Conservation (phyloP, 2,113 vertebrate species). For the Paraplagusia blochii region DNA sequence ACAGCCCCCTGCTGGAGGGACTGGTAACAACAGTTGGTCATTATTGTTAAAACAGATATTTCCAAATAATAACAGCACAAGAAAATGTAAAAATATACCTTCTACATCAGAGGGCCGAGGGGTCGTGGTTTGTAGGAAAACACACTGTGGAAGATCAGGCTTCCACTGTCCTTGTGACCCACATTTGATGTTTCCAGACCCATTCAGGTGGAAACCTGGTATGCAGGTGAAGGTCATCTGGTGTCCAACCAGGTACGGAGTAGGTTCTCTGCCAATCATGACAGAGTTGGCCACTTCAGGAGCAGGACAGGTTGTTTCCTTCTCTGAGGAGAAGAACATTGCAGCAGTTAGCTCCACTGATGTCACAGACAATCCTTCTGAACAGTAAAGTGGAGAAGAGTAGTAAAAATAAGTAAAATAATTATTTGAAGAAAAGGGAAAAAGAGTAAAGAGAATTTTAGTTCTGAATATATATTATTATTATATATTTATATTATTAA, state of each 20-base stretch:
- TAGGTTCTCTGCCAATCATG: background rate
- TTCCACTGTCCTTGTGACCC: conserved; percentile 51
- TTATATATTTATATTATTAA: no score
- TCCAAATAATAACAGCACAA: no score
- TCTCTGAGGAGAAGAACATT: conserved; percentile 24
- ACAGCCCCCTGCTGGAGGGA: conserved; percentile 31
- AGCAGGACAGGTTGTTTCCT: conserved; percentile 33
- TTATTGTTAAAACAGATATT: background rate
- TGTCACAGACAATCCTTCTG: no score
- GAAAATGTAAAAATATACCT: conserved; percentile 1
- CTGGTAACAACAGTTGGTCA: background rate
- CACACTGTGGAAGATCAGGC: conserved; percentile 47
- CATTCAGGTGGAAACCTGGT: conserved; percentile 48
- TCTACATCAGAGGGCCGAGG: fast-evolving
- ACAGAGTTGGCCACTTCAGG: conserved; percentile 46
- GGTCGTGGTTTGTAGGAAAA: background rate
- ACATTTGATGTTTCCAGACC: conserved; percentile 45
- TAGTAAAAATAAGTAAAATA: no score
- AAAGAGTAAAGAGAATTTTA: no score
- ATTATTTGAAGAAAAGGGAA: no score
- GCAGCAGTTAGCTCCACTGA: no score
- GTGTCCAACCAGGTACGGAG: conserved; percentile 21
- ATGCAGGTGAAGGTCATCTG: conserved; percentile 43
- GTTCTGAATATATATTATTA: no score
- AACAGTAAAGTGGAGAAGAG: no score